Base-by-base conservation (phyloP, 2,113 vertebrate genomes). In the Pteropus alecto region DNA sequence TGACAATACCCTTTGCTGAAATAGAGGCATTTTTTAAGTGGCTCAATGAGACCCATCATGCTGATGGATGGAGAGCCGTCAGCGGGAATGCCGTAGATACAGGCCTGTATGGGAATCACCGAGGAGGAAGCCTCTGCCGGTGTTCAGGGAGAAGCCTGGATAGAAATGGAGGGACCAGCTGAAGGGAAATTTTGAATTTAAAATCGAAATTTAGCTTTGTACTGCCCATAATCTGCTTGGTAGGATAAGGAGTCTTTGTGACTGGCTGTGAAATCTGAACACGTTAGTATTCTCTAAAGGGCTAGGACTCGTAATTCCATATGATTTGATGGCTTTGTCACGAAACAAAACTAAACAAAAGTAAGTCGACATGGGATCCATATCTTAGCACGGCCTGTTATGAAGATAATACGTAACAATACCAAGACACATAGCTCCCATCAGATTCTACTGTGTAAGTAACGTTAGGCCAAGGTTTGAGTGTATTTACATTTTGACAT, bases 21-120 rank as follows among this genome's bases (percentile, higher is more conserved):
- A 9, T 6, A 11, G 81, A 82, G 10, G 28, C 38, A 24, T 14
- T 67, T 87, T 86, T 68, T 4, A 35, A 68, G n/a, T 30, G 19
- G 90, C 43, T 68, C 10, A 8, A 11, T 41, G 61, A 73, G 48
- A 6, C n/a, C 12, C 11, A 1, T 9, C 63, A 1, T 22, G 41
- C 54, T 5, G 65, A 7, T 12, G 8, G 35, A 8, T 4, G 26
- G 7, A 0, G 54, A 7, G 10, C 21, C 9, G 16, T 21, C 51
- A 21, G 26, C n/a, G 54, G 28, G 41, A 51, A 13, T 3, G 2
- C n/a, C 56, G 6, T 1, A 38, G 8, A 43, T 6, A 5, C 48
- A 56, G 71, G 43, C 13, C 38, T 24, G 33, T 14, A 10, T 13
- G 2, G 51, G 60, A 28, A 0, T 51, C 18, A 1, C 18, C 10